Percentiles rank a stretch among this genome's conserved stretches.
These are phyloP conservation scores for Pherbina coryleti DNA, from an alignment of 2,888 invertebrate species.

Conservation along the genomic window DNA sequence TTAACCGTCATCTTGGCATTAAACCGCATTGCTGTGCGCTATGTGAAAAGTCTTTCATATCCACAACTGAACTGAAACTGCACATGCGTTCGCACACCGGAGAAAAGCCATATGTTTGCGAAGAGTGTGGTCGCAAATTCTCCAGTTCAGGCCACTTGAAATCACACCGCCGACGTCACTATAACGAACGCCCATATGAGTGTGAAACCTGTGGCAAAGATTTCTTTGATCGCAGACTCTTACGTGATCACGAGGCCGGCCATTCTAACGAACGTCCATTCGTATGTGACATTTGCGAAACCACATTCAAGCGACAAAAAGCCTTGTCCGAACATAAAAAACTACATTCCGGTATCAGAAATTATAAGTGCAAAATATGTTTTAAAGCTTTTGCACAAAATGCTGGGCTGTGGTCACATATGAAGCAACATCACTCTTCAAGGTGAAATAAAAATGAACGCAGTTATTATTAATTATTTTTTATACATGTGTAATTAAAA, in stretches of 20 bases:
- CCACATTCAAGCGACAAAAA: slow-evolving; percentile 46
- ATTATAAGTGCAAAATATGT: slow-evolving; percentile 48
- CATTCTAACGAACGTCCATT: slow-evolving; percentile 77
- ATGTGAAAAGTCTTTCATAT: slow-evolving; percentile 42
- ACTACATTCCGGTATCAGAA: slow-evolving; percentile 44
- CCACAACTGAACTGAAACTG: slow-evolving; percentile 42
- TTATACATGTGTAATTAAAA: too few species aligned
- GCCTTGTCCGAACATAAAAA: slow-evolving; percentile 46
- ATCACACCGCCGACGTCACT: slow-evolving; percentile 76
- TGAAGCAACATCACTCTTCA: slow-evolving; percentile 24
- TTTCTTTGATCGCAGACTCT: slow-evolving; percentile 69
- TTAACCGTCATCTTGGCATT: slow-evolving; percentile 31
- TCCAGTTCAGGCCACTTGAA: slow-evolving; percentile 63
- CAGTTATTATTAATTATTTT: too few species aligned
- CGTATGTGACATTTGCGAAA: slow-evolving; percentile 73
- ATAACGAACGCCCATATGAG: slow-evolving; percentile 75
- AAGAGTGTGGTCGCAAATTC: slow-evolving; percentile 42
- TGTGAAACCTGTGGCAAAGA: slow-evolving; percentile 75
- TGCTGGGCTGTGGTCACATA: slow-evolving; percentile 50
- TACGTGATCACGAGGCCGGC: slow-evolving; percentile 73
- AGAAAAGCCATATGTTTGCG: slow-evolving; percentile 45
- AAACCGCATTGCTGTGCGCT: slow-evolving; percentile 43
- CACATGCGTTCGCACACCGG: slow-evolving; percentile 46
- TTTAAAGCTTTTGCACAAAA: slow-evolving; percentile 49
- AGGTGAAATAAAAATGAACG: too few species aligned